phyloP scores from a whole-genome alignment of 2,888 invertebrate species.

The Bembecia ichneumoniformis region DNA sequence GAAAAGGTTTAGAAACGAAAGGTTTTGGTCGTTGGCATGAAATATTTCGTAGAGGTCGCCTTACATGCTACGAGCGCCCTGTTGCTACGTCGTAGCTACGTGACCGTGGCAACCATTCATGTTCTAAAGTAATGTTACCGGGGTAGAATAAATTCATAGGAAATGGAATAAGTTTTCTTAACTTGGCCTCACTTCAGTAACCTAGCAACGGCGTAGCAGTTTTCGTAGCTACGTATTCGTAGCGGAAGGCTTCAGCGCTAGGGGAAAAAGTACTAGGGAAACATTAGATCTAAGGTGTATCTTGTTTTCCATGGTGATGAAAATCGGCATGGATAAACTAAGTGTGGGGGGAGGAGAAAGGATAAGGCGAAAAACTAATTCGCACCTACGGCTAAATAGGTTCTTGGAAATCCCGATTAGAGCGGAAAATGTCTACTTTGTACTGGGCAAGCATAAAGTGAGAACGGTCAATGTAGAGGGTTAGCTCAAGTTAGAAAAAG shows the following conservation, averaged over 20 bases:
- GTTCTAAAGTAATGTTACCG: background rate
- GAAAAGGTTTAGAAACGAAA: too few species aligned
- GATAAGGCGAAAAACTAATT: slow-evolving; percentile 52
- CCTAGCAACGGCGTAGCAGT: background rate
- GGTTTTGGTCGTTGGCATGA: background rate
- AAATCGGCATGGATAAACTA: slow-evolving; percentile 19
- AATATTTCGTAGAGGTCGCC: background rate
- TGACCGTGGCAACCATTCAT: background rate
- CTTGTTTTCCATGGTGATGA: slow-evolving; percentile 11
- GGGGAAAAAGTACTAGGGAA: slow-evolving; percentile 37
- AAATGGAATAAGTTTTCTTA: background rate
- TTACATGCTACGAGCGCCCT: background rate
- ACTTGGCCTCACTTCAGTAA: too few species aligned
- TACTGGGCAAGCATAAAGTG: slow-evolving; percentile 45
- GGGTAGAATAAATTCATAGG: background rate
- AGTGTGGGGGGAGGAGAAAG: slow-evolving; percentile 14
- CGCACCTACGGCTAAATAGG: slow-evolving; percentile 44
- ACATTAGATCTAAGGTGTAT: slow-evolving; percentile 21
- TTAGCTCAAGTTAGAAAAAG: slow-evolving; percentile 25
- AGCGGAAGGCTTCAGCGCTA: slow-evolving; percentile 24
- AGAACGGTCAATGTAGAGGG: slow-evolving; percentile 11
- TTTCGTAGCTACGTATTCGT: slow-evolving; percentile 1
- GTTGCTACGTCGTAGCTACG: background rate
- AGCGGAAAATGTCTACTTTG: slow-evolving; percentile 68
- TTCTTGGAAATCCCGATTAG: slow-evolving; percentile 68